phyloP scores from a whole-genome alignment of 2,888 invertebrate species.

The Dryobota labecula region DNA sequence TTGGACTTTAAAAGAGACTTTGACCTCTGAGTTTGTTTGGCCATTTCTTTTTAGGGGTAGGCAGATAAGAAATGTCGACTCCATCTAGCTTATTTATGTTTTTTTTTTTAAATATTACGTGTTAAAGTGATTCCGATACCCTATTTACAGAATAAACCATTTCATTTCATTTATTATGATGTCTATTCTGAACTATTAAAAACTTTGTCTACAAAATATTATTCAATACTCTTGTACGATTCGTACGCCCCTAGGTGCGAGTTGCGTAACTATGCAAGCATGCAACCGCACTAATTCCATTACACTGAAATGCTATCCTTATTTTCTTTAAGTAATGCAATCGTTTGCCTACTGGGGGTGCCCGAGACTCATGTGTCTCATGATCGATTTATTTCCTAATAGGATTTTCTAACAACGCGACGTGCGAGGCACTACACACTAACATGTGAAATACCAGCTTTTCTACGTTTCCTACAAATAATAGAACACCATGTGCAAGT shows the following conservation, averaged over 20 bases:
- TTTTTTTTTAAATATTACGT: no score
- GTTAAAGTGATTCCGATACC: no score
- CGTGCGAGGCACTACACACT: conserved; percentile 55
- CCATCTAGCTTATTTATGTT: no score
- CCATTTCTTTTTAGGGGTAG: no score
- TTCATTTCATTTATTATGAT: no score
- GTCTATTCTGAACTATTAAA: conserved; percentile 46
- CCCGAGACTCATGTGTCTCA: conserved; percentile 46
- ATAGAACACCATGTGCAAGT: conserved; percentile 11
- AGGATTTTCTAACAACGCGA: conserved; percentile 60
- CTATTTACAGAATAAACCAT: no score
- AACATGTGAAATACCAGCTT: conserved; percentile 42
- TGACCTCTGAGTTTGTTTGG: no score
- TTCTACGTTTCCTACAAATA: conserved; percentile 33
- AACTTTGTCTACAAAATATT: conserved; percentile 39
- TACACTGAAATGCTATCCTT: conserved; percentile 60
- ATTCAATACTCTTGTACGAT: conserved; percentile 39
- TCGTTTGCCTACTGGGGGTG: conserved; percentile 50
- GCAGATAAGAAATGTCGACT: no score
- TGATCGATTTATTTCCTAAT: conserved; percentile 66
- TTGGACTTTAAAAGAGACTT: no score
- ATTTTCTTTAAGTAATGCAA: conserved; percentile 63
- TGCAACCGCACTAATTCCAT: conserved; percentile 64
- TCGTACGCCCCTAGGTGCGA: conserved; percentile 29
- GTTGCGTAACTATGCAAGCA: conserved; percentile 42